Evolutionary conservation across 2,113 vertebrate genomes (phyloP).

Genomic region (Chiloscyllium plagiosum): DNA sequence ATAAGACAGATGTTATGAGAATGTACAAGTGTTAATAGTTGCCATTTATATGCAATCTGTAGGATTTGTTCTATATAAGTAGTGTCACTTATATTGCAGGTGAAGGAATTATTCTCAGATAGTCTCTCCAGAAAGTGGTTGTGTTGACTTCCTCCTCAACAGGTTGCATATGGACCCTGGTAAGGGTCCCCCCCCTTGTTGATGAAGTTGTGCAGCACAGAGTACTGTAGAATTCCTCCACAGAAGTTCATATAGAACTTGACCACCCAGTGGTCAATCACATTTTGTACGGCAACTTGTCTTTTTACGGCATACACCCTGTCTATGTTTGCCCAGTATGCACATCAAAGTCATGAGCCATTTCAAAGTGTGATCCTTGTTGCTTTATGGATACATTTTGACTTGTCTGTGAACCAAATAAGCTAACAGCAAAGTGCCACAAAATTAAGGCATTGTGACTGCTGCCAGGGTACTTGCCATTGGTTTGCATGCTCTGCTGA

Average conservation of each 20-base stretch:
- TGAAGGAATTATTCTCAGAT: background rate
- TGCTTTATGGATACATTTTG: no score
- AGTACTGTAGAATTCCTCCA: background rate
- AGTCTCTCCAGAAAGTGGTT: background rate
- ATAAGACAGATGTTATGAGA: background rate
- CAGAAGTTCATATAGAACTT: background rate
- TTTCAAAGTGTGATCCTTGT: no score
- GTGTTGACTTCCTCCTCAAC: background rate
- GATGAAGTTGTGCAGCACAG: background rate
- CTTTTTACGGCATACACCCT: background rate
- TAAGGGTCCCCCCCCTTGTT: background rate
- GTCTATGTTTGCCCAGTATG: background rate
- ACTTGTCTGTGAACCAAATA: no score
- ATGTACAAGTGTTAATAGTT: background rate
- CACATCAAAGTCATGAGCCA: no score
- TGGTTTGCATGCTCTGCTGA: no score
- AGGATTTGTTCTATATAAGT: background rate
- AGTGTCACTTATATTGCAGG: background rate
- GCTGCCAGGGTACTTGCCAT: no score
- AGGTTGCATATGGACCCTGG: background rate
- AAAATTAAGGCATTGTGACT: no score
- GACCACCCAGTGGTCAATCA: background rate
- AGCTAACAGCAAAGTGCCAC: no score
- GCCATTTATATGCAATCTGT: background rate
- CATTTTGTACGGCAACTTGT: background rate